Conservation (phyloP, 2,113 vertebrate genomes). For the Tor tambroides region DNA sequence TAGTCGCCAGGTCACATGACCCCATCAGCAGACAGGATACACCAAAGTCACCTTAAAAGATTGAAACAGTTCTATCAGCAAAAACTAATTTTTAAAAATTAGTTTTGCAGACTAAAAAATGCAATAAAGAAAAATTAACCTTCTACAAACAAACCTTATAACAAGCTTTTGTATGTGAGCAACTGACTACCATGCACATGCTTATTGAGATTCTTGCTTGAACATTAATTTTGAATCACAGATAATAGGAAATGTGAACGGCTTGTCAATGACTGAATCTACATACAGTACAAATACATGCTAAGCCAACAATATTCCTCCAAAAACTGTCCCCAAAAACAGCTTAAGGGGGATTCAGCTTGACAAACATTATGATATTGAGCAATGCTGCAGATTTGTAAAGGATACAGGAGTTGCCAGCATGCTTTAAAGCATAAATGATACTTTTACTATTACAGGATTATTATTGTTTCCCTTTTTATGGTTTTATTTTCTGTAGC, state of each 20-base stretch:
- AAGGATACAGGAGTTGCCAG: background rate
- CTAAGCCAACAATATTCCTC: background rate
- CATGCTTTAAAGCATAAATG: background rate
- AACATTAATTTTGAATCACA: background rate
- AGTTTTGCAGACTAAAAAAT: background rate
- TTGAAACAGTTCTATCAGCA: background rate
- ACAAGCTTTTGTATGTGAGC: background rate
- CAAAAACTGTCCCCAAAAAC: background rate
- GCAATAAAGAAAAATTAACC: background rate
- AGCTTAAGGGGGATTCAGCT: background rate
- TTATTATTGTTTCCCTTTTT: background rate
- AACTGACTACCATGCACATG: background rate
- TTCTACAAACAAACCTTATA: background rate
- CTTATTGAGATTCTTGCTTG: background rate
- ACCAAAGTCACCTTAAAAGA: constrained; percentile 83
- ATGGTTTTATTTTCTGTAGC: background rate
- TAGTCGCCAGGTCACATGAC: constrained; percentile 87
- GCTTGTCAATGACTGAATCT: background rate
- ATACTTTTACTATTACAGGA: background rate
- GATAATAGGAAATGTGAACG: background rate
- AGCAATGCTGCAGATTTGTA: background rate
- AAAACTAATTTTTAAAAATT: background rate
- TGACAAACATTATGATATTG: background rate
- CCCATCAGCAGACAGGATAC: constrained; percentile 86
- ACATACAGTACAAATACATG: background rate